phyloP scores from a whole-genome alignment of 2,797 vertebrate genomes.

The Clarias platycephalus region DNA sequence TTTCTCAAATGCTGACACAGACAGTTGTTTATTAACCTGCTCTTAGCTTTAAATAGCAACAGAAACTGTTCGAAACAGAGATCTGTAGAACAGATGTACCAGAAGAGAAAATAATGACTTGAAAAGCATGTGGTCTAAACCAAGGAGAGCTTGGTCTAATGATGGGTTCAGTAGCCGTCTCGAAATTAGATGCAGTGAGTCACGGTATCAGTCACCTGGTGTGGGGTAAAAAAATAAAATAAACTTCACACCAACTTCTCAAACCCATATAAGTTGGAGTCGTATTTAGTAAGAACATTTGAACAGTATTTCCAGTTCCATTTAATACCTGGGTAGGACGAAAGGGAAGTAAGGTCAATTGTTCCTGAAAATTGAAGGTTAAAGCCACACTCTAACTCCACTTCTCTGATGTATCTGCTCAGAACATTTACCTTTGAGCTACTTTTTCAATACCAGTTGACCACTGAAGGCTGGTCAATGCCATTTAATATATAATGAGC shows the following conservation, averaged over 20 bases:
- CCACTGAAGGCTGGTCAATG: slow-evolving; percentile 3
- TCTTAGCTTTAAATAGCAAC: slow-evolving; percentile 55
- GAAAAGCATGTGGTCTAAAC: slow-evolving; percentile 30
- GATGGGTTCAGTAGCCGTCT: slow-evolving; percentile 21
- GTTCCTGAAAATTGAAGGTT: not conserved
- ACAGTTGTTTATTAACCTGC: slow-evolving; percentile 62
- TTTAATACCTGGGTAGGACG: not conserved
- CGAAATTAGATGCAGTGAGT: not conserved
- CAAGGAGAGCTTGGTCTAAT: slow-evolving; percentile 33
- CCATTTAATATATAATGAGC: slow-evolving; percentile 2
- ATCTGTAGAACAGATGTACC: slow-evolving; percentile 48
- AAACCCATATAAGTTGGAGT: not conserved
- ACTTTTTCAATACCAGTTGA: not conserved
- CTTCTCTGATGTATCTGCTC: not conserved
- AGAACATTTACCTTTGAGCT: slow-evolving; percentile 8
- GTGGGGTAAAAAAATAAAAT: not conserved
- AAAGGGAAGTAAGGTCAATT: not conserved
- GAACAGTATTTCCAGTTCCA: not conserved
- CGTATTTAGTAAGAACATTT: not conserved
- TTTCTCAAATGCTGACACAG: slow-evolving; percentile 26
- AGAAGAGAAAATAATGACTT: slow-evolving; percentile 50
- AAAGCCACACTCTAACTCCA: not conserved
- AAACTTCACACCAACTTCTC: not conserved
- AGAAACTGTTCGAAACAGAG: slow-evolving; percentile 52
- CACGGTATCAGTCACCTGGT: slow-evolving; percentile 6